Conservation (phyloP, 1,140 invertebrate species). For the Drosophila pseudoobscura region DNA sequence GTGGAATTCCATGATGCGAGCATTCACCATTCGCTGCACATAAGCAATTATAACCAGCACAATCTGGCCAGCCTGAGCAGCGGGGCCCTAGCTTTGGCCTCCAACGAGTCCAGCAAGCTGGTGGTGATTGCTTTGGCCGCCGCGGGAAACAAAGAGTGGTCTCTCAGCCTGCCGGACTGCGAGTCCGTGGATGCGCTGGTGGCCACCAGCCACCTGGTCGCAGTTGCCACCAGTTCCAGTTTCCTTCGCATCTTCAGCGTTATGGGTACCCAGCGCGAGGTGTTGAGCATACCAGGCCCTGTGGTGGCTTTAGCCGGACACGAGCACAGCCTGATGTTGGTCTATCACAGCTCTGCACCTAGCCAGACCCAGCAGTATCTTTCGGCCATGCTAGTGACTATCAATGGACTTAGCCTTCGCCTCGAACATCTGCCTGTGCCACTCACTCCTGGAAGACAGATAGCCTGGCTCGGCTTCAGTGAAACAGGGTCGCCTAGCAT, state of each 20-base stretch:
- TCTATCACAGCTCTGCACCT: conserved; percentile 88
- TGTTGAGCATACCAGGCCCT: conserved; percentile 89
- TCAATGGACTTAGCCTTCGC: conserved; percentile 62
- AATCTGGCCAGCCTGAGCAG: conserved; percentile 93
- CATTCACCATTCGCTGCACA: conserved; percentile 95
- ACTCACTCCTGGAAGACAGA: conserved; percentile 87
- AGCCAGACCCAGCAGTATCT: conserved; percentile 85
- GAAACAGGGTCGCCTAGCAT: conserved; percentile 90
- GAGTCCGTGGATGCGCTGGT: conserved; percentile 91
- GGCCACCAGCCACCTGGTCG: conserved; percentile 89
- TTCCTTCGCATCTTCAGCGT: conserved; percentile 92
- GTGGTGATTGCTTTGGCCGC: conserved; percentile 90
- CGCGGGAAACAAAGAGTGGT: conserved; percentile 95
- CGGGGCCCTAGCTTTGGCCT: conserved; percentile 91
- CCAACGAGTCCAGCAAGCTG: conserved; percentile 88
- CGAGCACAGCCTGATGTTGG: conserved; percentile 89
- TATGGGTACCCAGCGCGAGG: conserved; percentile 93
- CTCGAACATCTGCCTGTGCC: conserved; percentile 85
- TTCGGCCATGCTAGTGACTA: conserved; percentile 84
- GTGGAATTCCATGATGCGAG: conserved; percentile 97
- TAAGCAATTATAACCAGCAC: conserved; percentile 90
- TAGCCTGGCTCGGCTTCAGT: conserved; percentile 93
- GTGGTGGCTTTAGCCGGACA: conserved; percentile 86
- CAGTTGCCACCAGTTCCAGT: conserved; percentile 89
- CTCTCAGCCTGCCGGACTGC: conserved; percentile 88